Base-by-base conservation (phyloP, 1,140 invertebrate species). In the Phymorhynchus buccinoides region DNA sequence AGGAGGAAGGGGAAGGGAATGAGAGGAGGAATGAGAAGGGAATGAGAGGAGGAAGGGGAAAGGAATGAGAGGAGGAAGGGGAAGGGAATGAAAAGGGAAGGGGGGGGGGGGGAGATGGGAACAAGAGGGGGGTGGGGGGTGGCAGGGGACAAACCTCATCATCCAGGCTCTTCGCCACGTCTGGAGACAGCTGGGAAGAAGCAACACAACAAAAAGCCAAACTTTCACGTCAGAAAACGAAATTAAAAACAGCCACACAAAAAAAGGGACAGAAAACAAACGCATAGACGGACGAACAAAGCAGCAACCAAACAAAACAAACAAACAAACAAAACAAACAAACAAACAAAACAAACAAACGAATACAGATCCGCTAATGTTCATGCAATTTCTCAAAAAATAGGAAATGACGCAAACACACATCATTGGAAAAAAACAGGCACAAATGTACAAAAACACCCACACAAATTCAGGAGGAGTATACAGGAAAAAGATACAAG, bases 141-240 rank as follows among this genome's bases (percentile, higher is more conserved):
- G 14, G 32, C 18, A 35, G 22, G 7, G 52, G 62, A 89, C 90
- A 83, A 84, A 91, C 90, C 90, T 90, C 89, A 39, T 90, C 89
- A 37, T 89, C 89, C 78, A 92, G 85, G 66, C 84, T 88, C 78
- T 88, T 89, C 35, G 87, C 79, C 12, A 90, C 88, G 86, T 90
- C 87, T 32, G 89, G 90, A 32, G 91, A 88, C 52, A 91, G 88
- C 91, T 92, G 88, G 18, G 75, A 84, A 79, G 62, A 71, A 80
- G 78, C 71, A 78, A 41, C 39, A 78, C 9, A 37, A 78, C 77
- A 78, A 22, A 6, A 30, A 42, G 77, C 18, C 39, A 78, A 41
- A 78, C 16, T 27, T 27, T 42, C 77, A 78, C n/a, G 77, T 35
- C 73, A 77, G 39, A 78, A 39, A 18, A 80, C 41, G 16, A 39